These are phyloP conservation scores for Cheilosia impressa DNA, from an alignment of 2,888 invertebrate species.

Conservation along the genomic window DNA sequence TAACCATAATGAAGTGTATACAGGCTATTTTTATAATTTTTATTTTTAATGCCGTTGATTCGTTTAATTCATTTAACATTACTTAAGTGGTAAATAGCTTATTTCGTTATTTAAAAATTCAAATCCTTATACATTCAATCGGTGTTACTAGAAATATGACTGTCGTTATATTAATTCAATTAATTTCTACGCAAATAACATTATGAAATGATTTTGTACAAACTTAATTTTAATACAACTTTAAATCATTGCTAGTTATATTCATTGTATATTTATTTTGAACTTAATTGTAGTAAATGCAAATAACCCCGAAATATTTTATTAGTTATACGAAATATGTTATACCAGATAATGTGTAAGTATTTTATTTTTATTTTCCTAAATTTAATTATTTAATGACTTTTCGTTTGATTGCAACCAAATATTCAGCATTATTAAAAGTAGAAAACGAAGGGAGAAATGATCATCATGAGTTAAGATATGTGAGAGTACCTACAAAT, in stretches of 20 bases:
- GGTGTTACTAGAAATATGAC: conserved; percentile 17
- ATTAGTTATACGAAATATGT: conserved; percentile 10
- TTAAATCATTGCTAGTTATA: conserved; percentile 34
- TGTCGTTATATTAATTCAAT: conserved; percentile 35
- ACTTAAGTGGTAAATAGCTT: conserved; percentile 32
- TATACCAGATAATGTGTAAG: conserved; percentile 11
- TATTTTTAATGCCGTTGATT: conserved; percentile 33
- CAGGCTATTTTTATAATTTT: conserved; percentile 15
- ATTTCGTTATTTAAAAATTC: conserved; percentile 34
- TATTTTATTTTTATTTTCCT: conserved; percentile 32
- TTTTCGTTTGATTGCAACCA: conserved; percentile 48
- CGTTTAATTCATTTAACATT: conserved; percentile 21
- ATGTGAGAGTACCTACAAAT: conserved; percentile 59
- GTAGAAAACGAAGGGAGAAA: conserved; percentile 36
- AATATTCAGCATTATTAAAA: conserved; percentile 40
- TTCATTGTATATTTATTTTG: not conserved
- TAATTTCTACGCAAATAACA: conserved; percentile 14
- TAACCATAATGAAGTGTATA: conserved; percentile 30
- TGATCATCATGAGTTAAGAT: conserved; percentile 55
- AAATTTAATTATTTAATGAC: conserved; percentile 48
- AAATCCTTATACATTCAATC: conserved; percentile 53
- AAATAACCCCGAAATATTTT: conserved; percentile 21
- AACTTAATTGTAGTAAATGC: conserved; percentile 9
- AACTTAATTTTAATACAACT: conserved; percentile 61
- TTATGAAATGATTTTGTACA: conserved; percentile 66